These are phyloP conservation scores for Amazonetta brasiliensis DNA, from an alignment of 2,797 vertebrate genomes.

Conservation along the genomic window DNA sequence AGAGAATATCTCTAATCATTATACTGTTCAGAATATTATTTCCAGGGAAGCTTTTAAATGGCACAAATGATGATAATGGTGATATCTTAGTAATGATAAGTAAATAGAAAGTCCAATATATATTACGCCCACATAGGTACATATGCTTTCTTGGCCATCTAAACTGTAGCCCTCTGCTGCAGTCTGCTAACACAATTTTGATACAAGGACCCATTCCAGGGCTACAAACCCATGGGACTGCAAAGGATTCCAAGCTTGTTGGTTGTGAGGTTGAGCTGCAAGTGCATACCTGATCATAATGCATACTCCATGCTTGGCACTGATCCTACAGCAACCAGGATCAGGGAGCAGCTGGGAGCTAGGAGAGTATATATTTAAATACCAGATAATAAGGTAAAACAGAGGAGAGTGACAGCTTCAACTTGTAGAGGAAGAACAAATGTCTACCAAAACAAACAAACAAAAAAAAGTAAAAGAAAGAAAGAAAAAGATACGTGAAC, in stretches of 20 bases:
- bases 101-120: not conserved
- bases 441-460: not conserved
- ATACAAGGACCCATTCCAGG: not conserved
- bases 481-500: not conserved
- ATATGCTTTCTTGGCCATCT: not conserved
- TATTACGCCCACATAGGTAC: not conserved
- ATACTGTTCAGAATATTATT: not conserved
- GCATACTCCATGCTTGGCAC: not conserved
- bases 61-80: not conserved
- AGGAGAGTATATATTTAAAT: not conserved
- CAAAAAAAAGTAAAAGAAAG: too few relatives aligned
- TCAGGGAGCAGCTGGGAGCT: not conserved
- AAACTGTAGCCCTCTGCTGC: not conserved
- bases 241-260: not conserved
- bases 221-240: not conserved
- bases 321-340: not conserved
- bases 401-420: not conserved
- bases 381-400: not conserved
- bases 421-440: not conserved
- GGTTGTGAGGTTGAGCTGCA: not conserved
- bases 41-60: not conserved
- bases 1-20: not conserved
- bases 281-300: not conserved
- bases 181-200: not conserved
- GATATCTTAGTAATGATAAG: not conserved